Conservation (phyloP, 2,113 vertebrate species). For the Platichthys flesus region DNA sequence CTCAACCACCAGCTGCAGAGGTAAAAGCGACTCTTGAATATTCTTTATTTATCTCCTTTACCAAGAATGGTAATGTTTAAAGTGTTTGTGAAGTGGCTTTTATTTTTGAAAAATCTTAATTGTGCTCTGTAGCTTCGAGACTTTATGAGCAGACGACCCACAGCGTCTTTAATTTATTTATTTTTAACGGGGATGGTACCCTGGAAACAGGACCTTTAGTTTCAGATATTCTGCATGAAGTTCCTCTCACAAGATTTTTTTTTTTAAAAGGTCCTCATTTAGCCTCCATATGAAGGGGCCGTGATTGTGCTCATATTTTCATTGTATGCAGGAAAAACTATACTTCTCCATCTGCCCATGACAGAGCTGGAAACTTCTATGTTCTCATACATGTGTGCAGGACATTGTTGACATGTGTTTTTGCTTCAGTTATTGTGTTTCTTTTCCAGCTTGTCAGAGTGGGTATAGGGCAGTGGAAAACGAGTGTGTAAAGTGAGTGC, state of each 20-base stretch:
- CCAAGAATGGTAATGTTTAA: not conserved
- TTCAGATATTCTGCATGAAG: slow-evolving; percentile 3
- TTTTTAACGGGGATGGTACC: slow-evolving; percentile 61
- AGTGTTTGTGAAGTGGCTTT: not conserved
- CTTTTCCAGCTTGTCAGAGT: slow-evolving; percentile 75
- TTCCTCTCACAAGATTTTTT: slow-evolving; percentile 2
- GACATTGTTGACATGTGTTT: not conserved
- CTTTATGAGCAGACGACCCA: slow-evolving; percentile 12
- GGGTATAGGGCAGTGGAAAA: slow-evolving; percentile 54
- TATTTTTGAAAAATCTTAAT: not conserved
- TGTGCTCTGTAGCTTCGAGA: not conserved
- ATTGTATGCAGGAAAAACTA: not conserved
- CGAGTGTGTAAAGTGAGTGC: slow-evolving; percentile 71
- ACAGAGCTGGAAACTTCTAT: no score
- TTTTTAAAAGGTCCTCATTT: slow-evolving; percentile 7
- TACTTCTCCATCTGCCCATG: not conserved
- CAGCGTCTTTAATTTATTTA: slow-evolving; percentile 48
- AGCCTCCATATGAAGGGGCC: slow-evolving; percentile 13
- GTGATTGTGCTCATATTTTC: slow-evolving; percentile 22
- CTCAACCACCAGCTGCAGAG: slow-evolving; percentile 70
- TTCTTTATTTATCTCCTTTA: not conserved
- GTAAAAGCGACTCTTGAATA: slow-evolving; percentile 37
- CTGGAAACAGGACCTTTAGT: slow-evolving; percentile 48
- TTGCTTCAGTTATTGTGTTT: slow-evolving; percentile 8
- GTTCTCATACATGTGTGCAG: not conserved